Base-by-base conservation (phyloP, 2,797 vertebrate genomes). In the Ispidina lecontei region DNA sequence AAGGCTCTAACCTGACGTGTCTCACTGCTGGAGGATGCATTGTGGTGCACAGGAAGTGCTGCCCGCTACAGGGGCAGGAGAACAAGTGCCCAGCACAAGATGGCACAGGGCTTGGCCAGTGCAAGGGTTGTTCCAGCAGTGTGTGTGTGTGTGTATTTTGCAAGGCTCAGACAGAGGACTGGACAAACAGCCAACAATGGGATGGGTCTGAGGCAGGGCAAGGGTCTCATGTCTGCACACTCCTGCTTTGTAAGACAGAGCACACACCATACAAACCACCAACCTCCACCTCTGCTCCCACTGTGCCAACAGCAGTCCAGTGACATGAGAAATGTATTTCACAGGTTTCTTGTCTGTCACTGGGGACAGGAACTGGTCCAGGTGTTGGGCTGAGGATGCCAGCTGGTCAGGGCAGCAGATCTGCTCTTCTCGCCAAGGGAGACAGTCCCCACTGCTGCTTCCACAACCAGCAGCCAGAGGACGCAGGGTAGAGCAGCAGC, bases 391-490 rank as follows among this genome's bases (percentile, higher is more conserved):
- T 81, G 54, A 12, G 3, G 17, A 68, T 47, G 49, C 51, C 69
- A 59, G 17, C 43, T 65, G 39, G n/a, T 16, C 15, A 46, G 52
- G 46, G 47, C 19, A 70, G 60, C 60, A 64, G 31, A 72, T 47
- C 47, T 9, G 28, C 15, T 77, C 52, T 75, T 79, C 23, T 55
- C 3, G 1, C 82, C 41, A 51, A 67, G 9, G 19, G 23, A 65
- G 43, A 72, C 2, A 22, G 56, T 62, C 11, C 6, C 15, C 35
- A 71, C 37, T 0, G 0, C 41, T 54, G 33, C 14, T 64, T 26
- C 59, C 69, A 83, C 81, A 72, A 69, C 23, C 33, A 91, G 70
- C 72, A 72, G 64, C 19, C 28, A 39, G 28, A 39, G 14, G 33
- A 77, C 49, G 23, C 5, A 12, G 5, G 25, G 5, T 16, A 69